Conservation (phyloP, 2,797 vertebrate genomes). For the Cyclura pinguis region DNA sequence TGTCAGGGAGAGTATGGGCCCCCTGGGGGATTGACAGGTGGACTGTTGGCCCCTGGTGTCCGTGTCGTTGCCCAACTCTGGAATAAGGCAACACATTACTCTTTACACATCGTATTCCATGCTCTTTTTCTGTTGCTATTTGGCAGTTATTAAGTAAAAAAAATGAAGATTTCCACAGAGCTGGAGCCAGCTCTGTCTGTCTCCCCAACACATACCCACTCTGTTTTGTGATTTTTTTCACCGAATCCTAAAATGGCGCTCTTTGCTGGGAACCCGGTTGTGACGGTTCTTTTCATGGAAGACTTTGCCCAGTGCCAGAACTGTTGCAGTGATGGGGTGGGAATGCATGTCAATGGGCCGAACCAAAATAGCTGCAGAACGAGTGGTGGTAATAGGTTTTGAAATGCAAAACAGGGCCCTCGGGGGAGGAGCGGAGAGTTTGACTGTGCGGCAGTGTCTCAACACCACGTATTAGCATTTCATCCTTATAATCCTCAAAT, state of each 20-base stretch:
- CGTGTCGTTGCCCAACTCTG: too few relatives aligned
- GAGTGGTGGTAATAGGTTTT: neutral
- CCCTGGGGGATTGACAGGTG: too few relatives aligned
- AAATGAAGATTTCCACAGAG: neutral
- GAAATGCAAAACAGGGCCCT: slow-evolving; percentile 19
- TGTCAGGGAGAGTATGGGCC: too few relatives aligned
- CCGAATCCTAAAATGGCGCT: neutral
- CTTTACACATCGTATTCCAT: too few relatives aligned
- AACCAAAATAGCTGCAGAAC: neutral
- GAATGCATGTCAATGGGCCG: neutral
- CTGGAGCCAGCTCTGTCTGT: neutral
- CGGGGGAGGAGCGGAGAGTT: neutral
- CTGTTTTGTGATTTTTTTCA: neutral
- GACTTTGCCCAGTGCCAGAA: neutral
- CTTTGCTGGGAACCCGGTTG: neutral
- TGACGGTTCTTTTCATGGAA: neutral
- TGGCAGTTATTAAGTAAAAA: too few relatives aligned
- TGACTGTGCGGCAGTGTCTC: neutral
- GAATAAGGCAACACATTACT: too few relatives aligned
- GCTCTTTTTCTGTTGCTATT: too few relatives aligned
- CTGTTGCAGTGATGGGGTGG: neutral
- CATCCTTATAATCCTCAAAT: slow-evolving; percentile 4
- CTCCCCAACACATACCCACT: too few relatives aligned
- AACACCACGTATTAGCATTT: slow-evolving; percentile 2
- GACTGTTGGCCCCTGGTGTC: too few relatives aligned